phyloP scores from a whole-genome alignment of 2,113 vertebrate species.

The Picathartes gymnocephalus region DNA sequence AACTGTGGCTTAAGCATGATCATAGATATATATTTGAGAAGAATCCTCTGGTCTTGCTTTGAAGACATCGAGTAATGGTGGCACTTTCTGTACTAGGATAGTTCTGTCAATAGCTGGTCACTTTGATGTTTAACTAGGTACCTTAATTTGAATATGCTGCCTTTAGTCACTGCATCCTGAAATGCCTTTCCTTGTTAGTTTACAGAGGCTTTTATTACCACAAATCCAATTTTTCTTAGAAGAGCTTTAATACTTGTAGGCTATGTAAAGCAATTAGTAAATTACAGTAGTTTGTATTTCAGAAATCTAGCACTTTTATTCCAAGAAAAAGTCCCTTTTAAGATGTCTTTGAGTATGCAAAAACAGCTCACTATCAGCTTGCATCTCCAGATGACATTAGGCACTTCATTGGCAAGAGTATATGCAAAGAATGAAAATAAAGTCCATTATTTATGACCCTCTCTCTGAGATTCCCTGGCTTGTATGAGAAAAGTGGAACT shows the following conservation, averaged over 20 bases:
- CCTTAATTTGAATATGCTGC: background rate
- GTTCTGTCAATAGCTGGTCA: background rate
- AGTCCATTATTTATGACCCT: slow-evolving; percentile 43
- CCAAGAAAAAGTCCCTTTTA: background rate
- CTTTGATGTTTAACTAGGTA: background rate
- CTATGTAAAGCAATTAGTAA: background rate
- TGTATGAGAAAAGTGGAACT: slow-evolving; percentile 6
- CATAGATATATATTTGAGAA: background rate
- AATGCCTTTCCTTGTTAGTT: background rate
- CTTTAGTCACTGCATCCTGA: background rate
- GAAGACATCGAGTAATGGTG: background rate
- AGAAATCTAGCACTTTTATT: background rate
- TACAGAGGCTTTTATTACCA: background rate
- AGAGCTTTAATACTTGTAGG: background rate
- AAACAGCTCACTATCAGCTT: background rate
- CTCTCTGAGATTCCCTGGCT: background rate
- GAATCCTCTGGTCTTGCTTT: background rate
- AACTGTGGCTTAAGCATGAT: background rate
- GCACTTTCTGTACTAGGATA: background rate
- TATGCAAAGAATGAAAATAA: slow-evolving; percentile 40
- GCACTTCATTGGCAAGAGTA: background rate
- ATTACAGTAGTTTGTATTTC: background rate
- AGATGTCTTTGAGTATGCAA: background rate
- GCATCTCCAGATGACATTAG: background rate
- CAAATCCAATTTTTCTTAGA: background rate